Base-by-base conservation (phyloP, 1,140 invertebrate genomes). In the Cyrtorhinus lividipennis region DNA sequence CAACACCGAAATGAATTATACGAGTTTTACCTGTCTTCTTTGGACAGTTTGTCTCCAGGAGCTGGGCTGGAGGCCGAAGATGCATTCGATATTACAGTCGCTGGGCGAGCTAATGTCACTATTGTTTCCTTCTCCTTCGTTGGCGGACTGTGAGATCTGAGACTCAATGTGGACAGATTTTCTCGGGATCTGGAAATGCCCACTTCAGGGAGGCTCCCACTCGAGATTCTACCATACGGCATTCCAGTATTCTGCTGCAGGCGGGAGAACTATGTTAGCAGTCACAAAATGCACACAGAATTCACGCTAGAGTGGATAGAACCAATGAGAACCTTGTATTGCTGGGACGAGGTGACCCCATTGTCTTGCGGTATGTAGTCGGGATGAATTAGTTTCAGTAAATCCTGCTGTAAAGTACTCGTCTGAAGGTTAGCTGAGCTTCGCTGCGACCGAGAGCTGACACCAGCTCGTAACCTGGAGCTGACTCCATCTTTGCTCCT, bases 301-400 rank as follows among this genome's bases (percentile, higher is more conserved):
- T n/a, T n/a, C n/a, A n/a, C n/a, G n/a, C n/a, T n/a, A n/a, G n/a
- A n/a, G n/a, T n/a, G n/a, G n/a, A n/a, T n/a, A n/a, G n/a, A n/a
- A n/a, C 15, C 30, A 15, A 38, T 15, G 30, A 5, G 5, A 15
- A 53, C 48, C 48, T 53, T 53, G 48, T 10, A 53, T 22, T 53
- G 48, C 18, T 53, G 48, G 20, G 48, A 22, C 12, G 48, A 53
- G 5, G 48, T 15, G 10, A 53, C 12, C 5, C 48, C 48, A 53
- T 53, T 53, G 20, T 59, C 58, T 23, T 59, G 58, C 64, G 71
- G 77, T 64, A 83, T 81, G 64, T 83, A 82, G 70, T 94, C 91
- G 0, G 90, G 88, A 75, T 89, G 88, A 65, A 95, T 94, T 1
- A 95, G 76, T 30, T 87, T 82, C 77, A 93, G 86, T 1, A 95